Conservation (phyloP, 2,888 invertebrate genomes). For the Halictus quadricinctus region DNA sequence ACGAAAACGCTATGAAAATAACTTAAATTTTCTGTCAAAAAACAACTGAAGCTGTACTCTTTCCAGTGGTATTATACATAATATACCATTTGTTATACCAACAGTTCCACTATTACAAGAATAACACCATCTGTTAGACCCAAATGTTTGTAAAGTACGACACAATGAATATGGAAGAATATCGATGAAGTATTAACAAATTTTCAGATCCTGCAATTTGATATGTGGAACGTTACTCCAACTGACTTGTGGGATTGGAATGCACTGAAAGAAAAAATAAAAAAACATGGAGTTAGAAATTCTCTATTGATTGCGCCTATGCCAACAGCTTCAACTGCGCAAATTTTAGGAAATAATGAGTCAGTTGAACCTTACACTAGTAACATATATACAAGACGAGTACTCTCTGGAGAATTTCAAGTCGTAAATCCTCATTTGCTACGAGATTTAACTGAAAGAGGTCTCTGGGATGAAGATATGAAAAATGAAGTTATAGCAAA, state of each 20-base stretch:
- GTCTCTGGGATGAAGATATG: conserved; percentile 97
- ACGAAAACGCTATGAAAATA: no score
- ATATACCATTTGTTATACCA: no score
- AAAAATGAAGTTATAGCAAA: conserved; percentile 96
- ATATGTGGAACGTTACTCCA: conserved; percentile 97
- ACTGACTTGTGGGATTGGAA: conserved; percentile 96
- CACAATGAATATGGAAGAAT: not conserved
- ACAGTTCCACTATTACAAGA: no score
- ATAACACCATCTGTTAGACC: no score
- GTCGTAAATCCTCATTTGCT: conserved; percentile 98
- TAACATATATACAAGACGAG: conserved; percentile 97
- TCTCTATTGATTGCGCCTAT: conserved; percentile 97
- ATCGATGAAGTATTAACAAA: not conserved
- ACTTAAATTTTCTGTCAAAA: no score
- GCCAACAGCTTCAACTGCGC: conserved; percentile 99
- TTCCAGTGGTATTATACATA: no score
- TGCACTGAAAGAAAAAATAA: conserved; percentile 91
- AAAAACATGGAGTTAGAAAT: conserved; percentile 95
- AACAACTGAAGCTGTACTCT: no score
- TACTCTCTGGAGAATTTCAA: conserved; percentile 97
- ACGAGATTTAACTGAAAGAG: conserved; percentile 94
- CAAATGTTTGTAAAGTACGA: not conserved
- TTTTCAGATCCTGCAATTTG: conserved; percentile 93
- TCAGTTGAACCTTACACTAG: conserved; percentile 99
- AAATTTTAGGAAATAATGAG: conserved; percentile 99